Evolutionary conservation across 1,140 invertebrate species (phyloP).

Genomic region (Drosophila melanogaster): DNA sequence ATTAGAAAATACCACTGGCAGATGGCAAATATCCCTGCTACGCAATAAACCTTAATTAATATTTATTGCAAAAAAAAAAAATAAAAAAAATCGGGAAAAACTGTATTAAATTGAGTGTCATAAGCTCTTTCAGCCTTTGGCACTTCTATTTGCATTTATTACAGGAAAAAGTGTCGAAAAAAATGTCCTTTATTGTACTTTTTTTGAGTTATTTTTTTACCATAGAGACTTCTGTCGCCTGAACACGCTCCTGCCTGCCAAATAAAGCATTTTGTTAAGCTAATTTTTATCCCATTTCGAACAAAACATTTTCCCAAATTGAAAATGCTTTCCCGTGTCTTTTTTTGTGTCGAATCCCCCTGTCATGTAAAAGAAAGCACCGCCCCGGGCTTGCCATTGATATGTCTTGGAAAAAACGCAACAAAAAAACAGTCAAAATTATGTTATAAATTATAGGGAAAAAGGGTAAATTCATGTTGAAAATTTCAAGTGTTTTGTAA

Average conservation of each 20-base stretch:
- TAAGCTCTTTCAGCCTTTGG: conserved; percentile 64
- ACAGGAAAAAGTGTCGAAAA: conserved; percentile 26
- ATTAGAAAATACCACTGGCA: conserved; percentile 29
- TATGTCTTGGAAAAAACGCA: conserved; percentile 48
- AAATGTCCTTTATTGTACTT: conserved; percentile 40
- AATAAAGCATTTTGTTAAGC: conserved; percentile 80
- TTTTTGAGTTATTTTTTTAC: conserved; percentile 4
- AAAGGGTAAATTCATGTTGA: conserved; percentile 81
- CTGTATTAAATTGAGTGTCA: conserved; percentile 73
- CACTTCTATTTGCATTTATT: conserved; percentile 47
- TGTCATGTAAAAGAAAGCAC: conserved; percentile 67
- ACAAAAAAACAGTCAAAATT: conserved; percentile 77
- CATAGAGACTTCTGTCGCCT: conserved; percentile 54
- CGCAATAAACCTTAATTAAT: conserved; percentile 65
- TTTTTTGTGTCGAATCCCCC: conserved; percentile 29
- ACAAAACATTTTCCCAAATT: conserved; percentile 62
- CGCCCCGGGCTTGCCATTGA: conserved; percentile 64
- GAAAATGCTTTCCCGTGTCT: conserved; percentile 47
- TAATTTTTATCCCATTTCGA: conserved; percentile 80
- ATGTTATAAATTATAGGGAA: conserved; percentile 80
- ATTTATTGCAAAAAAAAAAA: conserved; percentile 33
- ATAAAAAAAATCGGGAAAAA: conserved; percentile 17
- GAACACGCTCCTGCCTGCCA: conserved; percentile 77
- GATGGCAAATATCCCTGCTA: conserved; percentile 35
- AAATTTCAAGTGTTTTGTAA: conserved; percentile 81